Evolutionary conservation across 2,797 vertebrate genomes (phyloP).

Genomic region (Tinamus major): DNA sequence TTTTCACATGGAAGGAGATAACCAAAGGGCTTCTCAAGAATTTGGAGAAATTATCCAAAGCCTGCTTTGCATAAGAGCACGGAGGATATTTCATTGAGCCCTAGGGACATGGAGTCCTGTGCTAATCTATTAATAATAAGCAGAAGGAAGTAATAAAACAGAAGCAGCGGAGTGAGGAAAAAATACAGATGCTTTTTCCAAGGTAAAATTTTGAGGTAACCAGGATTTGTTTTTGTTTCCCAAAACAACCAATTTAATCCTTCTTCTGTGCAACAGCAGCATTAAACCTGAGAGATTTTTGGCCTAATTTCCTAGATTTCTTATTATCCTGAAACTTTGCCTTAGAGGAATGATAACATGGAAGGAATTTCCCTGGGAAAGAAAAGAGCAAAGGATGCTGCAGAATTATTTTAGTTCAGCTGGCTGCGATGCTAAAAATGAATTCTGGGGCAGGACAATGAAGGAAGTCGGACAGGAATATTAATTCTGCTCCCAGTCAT

Average conservation of each 20-base stretch:
- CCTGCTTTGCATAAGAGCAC: not conserved
- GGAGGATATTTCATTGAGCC: not conserved
- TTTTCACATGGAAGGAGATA: not conserved
- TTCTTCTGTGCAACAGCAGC: not conserved
- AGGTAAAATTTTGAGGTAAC: not conserved
- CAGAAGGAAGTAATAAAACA: not conserved
- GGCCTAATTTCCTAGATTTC: too few species aligned
- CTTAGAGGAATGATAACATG: conserved; percentile 24
- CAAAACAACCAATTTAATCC: not conserved
- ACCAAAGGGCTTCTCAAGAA: not conserved
- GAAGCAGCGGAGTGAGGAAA: not conserved
- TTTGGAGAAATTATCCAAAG: not conserved
- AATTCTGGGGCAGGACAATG: conserved; percentile 15
- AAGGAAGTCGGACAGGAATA: conserved; percentile 4
- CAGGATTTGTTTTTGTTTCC: not conserved
- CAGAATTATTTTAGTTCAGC: conserved; percentile 36
- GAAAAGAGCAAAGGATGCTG: not conserved
- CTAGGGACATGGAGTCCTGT: not conserved
- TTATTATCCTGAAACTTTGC: conserved; percentile 6
- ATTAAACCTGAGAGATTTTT: not conserved
- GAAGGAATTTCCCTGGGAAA: conserved; percentile 24
- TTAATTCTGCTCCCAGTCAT: conserved; percentile 37
- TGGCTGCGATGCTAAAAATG: conserved; percentile 7
- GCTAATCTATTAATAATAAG: not conserved
- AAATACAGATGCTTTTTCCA: not conserved